Evolutionary conservation across 2,113 vertebrate genomes (phyloP), one percentile per base, ranked within the genome.

Genomic region (Galemys pyrenaicus): DNA sequence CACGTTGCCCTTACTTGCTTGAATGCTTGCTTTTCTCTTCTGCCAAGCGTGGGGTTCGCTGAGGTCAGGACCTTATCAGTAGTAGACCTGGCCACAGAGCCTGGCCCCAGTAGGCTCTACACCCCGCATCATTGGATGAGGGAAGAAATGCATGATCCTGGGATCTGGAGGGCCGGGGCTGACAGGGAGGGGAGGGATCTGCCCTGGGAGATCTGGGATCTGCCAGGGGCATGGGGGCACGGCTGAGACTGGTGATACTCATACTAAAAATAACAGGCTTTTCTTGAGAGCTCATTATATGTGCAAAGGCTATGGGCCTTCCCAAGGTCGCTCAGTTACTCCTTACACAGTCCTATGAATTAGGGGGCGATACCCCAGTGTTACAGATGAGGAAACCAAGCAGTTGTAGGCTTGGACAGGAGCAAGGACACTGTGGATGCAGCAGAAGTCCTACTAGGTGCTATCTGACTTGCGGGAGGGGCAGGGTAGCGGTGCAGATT

Each of bases 401-500:
- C 9, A 20, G 28, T n/a, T 35, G 4, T 20, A 2, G 58, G 44
- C 51, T 35, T 64, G 5, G 5, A 35, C 79, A 13, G n/a, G 44
- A 17, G 41, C 74, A n/a, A 46, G 67, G 65, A 26, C 35, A 46
- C 44, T 6, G 10, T 16, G 9, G 49, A 84, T 37, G 37, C 1
- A 3, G 19, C 74, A 64, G 62, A 64, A 41, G 16, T 37, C 24
- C 13, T 2, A 2, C 9, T 1, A 2, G 22, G 46, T 54, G 46
- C 24, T 2, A 4, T 71, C 26, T 26, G 71, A 73, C 7, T 32
- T 32, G 32, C 54, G 20, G 56, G 39, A 15, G 19, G 35, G 67
- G 51, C 0, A 22, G 24, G 12, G 2, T 1, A 8, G 70, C n/a
- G 39, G 28, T 0, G 3, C 5, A 2, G 46, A 30, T 37, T 60